These are phyloP conservation scores for Dryoscopus gambensis DNA, from an alignment of 2,113 vertebrate genomes.

Conservation along the genomic window DNA sequence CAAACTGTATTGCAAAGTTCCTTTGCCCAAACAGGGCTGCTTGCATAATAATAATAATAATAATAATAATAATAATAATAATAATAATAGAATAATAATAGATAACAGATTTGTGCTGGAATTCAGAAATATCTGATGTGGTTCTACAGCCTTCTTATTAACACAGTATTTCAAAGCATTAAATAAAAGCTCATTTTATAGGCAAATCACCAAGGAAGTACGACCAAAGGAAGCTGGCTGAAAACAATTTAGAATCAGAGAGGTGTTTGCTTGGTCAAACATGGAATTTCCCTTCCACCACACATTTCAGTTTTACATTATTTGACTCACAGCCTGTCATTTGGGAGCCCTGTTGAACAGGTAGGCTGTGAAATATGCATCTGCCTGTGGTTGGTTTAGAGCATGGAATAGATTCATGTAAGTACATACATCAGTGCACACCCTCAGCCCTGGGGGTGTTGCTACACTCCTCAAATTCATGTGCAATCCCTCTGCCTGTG, in stretches of 20 bases:
- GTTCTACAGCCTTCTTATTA: conserved; percentile 47
- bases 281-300: conserved; percentile 10
- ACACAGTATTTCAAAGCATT: conserved; percentile 23
- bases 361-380: neutral
- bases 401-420: neutral
- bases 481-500: neutral
- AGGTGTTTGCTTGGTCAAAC: conserved; percentile 21
- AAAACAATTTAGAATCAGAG: conserved; percentile 23
- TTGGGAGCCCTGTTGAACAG: neutral
- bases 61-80: neutral
- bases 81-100: conserved; percentile 10
- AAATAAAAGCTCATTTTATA: conserved; percentile 51
- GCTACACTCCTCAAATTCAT: neutral
- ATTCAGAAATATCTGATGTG: conserved; percentile 57
- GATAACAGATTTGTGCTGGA: conserved; percentile 55
- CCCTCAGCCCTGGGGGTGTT: neutral
- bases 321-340: conserved; percentile 15
- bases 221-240: conserved; percentile 6
- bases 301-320: neutral
- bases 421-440: neutral
- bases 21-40: conserved; percentile 23
- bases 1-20: conserved; percentile 14
- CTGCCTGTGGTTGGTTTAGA: conserved; percentile 1
- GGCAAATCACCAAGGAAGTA: conserved; percentile 41
- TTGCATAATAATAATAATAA: neutral